Base-by-base conservation (phyloP, 2,888 invertebrate genomes). In the Oligia strigilis region DNA sequence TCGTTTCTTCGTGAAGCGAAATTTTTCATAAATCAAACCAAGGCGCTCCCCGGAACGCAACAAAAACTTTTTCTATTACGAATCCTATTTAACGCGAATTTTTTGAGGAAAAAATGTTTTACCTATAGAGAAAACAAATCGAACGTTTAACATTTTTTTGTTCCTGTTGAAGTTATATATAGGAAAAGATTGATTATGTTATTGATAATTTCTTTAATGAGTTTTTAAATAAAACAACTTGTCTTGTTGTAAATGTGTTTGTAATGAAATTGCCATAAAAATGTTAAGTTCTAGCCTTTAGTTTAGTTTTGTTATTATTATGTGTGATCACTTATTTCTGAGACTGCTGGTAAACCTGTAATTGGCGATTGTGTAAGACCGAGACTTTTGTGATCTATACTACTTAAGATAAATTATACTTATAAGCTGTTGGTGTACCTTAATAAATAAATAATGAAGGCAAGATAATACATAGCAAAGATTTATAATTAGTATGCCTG, bases 11-110 rank as follows among this genome's bases (percentile, higher is more conserved):
- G 81, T 87, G 86, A 80, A 81, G 82, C 75, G 75, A 80, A 85
- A 83, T 90, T 90, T 89, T 90, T 89, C 89, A 92, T 92, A 91
- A 92, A 91, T 92, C 90, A 90, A 81, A 80, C 83, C 66, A 49
- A 70, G 70, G 67, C 75, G 78, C 14, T 84, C 67, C 46, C 36
- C 71, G 75, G 78, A 72, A 80, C 80, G 84, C 82, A 81, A 78
- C 87, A 84, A 84, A 87, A 89, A 89, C 84, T 89, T 89, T 88
- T 89, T 91, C 91, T 91, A 91, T 91, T 90, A 91, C 86, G 81
- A 80, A 43, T 71, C 82, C 78, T 79, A 89, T 87, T 89, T 88
- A 87, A 83, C 72, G 76, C 36, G 77, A 83, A 77, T 77, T 79
- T 80, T 77, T 81, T 11, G 9, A 73, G 78, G 65, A 69, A 78